A percentile compares a stretch with the other conserved stretches of the same genome.
Conservation (phyloP, 2,113 vertebrate genomes). For the Felis chaus region DNA sequence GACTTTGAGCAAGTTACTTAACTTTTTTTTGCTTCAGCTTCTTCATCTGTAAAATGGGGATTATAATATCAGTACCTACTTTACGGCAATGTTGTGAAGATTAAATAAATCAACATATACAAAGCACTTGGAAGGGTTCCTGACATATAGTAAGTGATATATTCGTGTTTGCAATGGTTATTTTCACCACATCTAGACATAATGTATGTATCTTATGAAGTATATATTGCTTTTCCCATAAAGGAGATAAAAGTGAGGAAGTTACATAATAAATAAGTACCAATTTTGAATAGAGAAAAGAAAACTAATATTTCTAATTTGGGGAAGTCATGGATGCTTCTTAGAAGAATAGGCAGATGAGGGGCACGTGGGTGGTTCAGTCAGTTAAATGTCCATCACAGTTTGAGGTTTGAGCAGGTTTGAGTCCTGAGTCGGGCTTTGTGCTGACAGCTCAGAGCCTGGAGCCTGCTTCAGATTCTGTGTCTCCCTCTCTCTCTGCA, state of each 20-base stretch:
- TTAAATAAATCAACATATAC: neutral
- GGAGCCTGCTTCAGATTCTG: too few relatives aligned
- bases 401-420: too few relatives aligned
- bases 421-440: too few relatives aligned
- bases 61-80: neutral
- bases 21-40: neutral
- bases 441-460: too few relatives aligned
- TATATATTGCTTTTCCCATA: neutral
- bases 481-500: too few relatives aligned
- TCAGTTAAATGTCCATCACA: too few relatives aligned
- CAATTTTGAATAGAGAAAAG: neutral
- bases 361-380: too few relatives aligned
- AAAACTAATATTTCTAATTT: neutral
- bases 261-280: neutral
- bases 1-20: neutral
- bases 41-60: neutral
- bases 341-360: neutral
- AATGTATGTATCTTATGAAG: neutral
- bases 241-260: neutral
- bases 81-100: neutral
- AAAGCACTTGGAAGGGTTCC: neutral
- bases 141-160: neutral
- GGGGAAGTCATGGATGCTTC: neutral
- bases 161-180: neutral
- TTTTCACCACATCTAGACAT: neutral